phyloP scores from a whole-genome alignment of 64 coral and sea anemone genomes.

The Catalaphyllia jardinei region DNA sequence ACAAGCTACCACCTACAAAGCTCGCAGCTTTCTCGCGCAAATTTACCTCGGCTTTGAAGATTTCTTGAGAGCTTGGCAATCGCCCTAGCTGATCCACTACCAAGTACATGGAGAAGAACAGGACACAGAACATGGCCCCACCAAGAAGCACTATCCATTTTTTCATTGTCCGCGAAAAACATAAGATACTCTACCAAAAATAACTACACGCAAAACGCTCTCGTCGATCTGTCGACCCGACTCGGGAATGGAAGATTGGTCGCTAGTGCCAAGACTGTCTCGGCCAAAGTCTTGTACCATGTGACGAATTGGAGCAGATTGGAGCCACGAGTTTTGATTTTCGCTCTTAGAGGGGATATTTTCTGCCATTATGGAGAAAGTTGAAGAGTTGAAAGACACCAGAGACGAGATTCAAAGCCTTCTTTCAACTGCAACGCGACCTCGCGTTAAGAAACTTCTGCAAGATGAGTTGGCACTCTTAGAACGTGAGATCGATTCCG shows the following conservation, averaged over 20 bases:
- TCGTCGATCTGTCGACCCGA: background rate
- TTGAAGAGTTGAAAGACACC: constrained; percentile 40
- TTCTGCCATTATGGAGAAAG: constrained; percentile 48
- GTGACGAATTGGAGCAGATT: background rate
- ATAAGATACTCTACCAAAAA: constrained; percentile 9
- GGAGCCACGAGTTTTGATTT: background rate
- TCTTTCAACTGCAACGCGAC: constrained; percentile 42
- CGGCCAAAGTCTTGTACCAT: background rate
- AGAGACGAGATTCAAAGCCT: constrained; percentile 72
- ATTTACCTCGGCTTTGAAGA: constrained; percentile 79
- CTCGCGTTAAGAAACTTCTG: constrained; percentile 77
- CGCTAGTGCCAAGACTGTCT: constrained; percentile 21
- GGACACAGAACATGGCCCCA: constrained; percentile 94
- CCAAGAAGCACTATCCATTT: constrained; percentile 96
- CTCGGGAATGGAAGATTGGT: background rate
- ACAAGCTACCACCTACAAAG: too few species aligned
- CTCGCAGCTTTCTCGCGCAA: background rate
- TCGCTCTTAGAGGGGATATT: background rate
- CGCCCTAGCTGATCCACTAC: constrained; percentile 91
- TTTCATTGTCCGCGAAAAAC: constrained; percentile 66
- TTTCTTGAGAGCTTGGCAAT: constrained; percentile 81
- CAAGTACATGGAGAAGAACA: constrained; percentile 96
- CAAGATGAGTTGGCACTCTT: constrained; percentile 72
- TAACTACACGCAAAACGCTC: background rate
- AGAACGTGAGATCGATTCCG: constrained; percentile 57